Base-by-base conservation (phyloP, 2,888 invertebrate genomes). In the Tetheella fluctuosa region DNA sequence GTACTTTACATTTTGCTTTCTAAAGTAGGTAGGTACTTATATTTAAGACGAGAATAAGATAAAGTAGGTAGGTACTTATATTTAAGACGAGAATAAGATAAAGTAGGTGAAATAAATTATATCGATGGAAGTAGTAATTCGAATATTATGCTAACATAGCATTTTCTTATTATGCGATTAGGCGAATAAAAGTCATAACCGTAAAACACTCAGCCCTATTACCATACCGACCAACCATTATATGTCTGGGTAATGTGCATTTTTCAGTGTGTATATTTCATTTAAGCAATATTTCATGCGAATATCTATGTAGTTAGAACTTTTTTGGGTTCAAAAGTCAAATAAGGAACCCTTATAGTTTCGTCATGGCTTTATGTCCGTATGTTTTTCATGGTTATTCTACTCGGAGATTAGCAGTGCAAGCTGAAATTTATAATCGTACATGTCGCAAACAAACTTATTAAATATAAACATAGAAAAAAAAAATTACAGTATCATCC, bases 171-270 rank as follows among this genome's bases (percentile, higher is more conserved):
- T n/a, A 1, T 80, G 73, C 75, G 70, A 81, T 79, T 80, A 80
- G 77, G 77, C 73, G 76, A 70, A 76, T 76, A 74, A 72, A 73
- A 70, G 73, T 73, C 71, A 82, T 79, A 84, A 82, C 80, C 83
- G 80, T 88, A 84, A 86, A 86, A 80, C 78, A 83, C 78, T 79
- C 79, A 71, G 72, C 76, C 77, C 76, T 82, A 79, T 83, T 86
- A 55, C 55, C 55, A 23, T 34, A 55, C 55, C 37, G 25, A 34
- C 37, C 55, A 55, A n/a, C 48, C 48, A 48, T 48, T 48, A 48
- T 82, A 80, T 79, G 77, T 79, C 68, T 69, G 80, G 83, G 85
- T 86, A 85, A 88, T 86, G 85, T 82, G 77, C 76, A 76, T 79
- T 81, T 84, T 55, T 55, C 55, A 55, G 37, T 55, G 20, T 13